These are phyloP conservation scores for Mus spretus DNA, from an alignment of 2,797 vertebrate species.

Conservation along the genomic window DNA sequence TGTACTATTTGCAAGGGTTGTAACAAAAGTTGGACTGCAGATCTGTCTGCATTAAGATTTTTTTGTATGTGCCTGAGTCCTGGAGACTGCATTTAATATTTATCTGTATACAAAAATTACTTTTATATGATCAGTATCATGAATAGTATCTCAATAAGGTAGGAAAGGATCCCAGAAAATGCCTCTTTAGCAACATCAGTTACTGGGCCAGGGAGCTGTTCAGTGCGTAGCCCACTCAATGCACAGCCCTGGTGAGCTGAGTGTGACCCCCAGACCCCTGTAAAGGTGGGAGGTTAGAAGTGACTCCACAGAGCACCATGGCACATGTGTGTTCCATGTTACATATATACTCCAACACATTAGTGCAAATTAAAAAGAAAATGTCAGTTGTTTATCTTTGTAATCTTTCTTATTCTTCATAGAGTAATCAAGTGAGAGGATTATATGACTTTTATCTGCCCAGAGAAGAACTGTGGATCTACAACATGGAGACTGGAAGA, in stretches of 20 bases:
- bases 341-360: not conserved
- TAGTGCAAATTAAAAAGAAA: not conserved
- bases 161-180: not conserved
- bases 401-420: conserved; percentile 71
- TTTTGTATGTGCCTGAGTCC: not conserved
- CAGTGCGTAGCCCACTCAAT: too few species aligned
- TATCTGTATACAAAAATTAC: conserved; percentile 12
- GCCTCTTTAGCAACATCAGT: not conserved
- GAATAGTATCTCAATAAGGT: not conserved
- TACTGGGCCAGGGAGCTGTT: not conserved
- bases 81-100: not conserved
- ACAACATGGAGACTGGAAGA: conserved; percentile 96
- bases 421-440: conserved; percentile 94
- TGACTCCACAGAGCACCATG: not conserved
- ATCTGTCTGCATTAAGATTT: not conserved
- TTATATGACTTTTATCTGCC: conserved; percentile 97
- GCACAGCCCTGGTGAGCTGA: too few species aligned
- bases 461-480: conserved; percentile 97
- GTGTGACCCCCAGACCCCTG: not conserved
- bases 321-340: too few species aligned
- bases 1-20: not conserved
- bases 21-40: conserved; percentile 30
- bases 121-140: not conserved
- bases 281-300: not conserved
- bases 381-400: conserved; percentile 54